Conservation (phyloP, 2,888 invertebrate species). For the Alcis repandata region DNA sequence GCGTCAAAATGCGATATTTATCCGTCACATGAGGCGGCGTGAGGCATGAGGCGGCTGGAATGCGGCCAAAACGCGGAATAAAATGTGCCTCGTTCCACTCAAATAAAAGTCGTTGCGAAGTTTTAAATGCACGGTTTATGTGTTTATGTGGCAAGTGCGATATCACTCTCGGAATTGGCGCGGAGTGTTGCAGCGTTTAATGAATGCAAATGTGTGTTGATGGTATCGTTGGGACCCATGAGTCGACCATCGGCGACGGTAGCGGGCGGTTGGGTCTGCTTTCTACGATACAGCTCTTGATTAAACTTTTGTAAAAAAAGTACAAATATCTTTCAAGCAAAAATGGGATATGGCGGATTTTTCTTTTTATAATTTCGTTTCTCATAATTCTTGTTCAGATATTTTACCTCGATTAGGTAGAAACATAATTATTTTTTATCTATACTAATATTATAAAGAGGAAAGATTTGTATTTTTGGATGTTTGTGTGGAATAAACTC, state of each 20-base stretch:
- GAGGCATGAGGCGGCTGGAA: slow-evolving; percentile 35
- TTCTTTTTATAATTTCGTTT: too few species aligned
- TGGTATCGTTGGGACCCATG: background rate
- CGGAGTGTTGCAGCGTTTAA: slow-evolving; percentile 15
- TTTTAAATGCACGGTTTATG: slow-evolving; percentile 47
- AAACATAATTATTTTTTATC: too few species aligned
- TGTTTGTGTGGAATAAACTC: too few species aligned
- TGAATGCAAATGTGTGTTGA: slow-evolving; percentile 18
- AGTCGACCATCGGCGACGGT: background rate
- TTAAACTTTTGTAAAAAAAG: background rate
- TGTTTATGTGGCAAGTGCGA: slow-evolving; percentile 45
- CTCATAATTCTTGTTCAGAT: too few species aligned
- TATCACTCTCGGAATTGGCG: slow-evolving; percentile 34
- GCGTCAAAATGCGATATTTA: slow-evolving; percentile 37
- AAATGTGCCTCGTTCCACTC: slow-evolving; percentile 46
- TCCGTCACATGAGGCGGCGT: slow-evolving; percentile 35
- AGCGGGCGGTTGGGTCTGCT: too few species aligned
- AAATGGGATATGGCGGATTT: too few species aligned
- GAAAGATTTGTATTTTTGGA: too few species aligned
- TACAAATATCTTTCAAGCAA: background rate
- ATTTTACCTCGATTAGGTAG: too few species aligned
- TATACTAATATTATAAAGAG: too few species aligned
- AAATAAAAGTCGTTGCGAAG: slow-evolving; percentile 49
- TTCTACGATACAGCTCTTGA: too few species aligned
- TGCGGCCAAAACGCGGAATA: slow-evolving; percentile 43